Base-by-base conservation (phyloP, 2,113 vertebrate species). In the Sapajus apella region DNA sequence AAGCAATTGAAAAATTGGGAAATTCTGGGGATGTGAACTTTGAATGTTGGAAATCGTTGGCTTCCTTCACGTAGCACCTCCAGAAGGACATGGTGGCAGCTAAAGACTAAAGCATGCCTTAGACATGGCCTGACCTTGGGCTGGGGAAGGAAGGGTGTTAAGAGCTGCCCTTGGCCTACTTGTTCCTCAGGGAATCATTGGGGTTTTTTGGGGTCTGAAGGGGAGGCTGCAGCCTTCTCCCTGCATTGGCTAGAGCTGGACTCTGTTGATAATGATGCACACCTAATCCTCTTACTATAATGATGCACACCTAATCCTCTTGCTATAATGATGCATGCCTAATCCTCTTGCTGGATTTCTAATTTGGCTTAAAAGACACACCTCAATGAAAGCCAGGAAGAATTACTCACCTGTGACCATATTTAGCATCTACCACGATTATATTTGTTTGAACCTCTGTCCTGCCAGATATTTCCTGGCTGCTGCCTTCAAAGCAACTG, bases 321-420 rank as follows among this genome's bases (percentile, higher is more conserved):
- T 35, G 20, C 16, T 91, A n/a, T 91, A 56, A 94, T 45, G 70
- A 50, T 56, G 80, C 68, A 13, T 88, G 96, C 89, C 87, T 92
- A 72, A 32, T 95, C 95, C 6, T 11, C 30, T 92, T n/a, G 21
- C 17, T 93, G 75, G 82, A 89, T 98, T 98, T 98, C 75, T 77
- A 96, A 97, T 97, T 97, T 90, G 92, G 95, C 89, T 96, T 73
- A 30, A 45, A 94, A 91, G 86, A 95, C 89, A 96, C 95, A 87
- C 96, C 95, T 97, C 35, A 76, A 85, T 91, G 97, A 97, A 97
- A 98, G 82, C 20, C 3, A 18, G 64, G 92, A 95, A 97, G 92
- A 97, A 77, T 98, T 94, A 98, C 88, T 98, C 4, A 21, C 93
- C 97, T 98, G 87, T 97, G 97, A 80, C 90, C 97, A 75, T 97